These are phyloP conservation scores for Hassar affinis DNA, from an alignment of 2,113 vertebrate species.

Conservation along the genomic window DNA sequence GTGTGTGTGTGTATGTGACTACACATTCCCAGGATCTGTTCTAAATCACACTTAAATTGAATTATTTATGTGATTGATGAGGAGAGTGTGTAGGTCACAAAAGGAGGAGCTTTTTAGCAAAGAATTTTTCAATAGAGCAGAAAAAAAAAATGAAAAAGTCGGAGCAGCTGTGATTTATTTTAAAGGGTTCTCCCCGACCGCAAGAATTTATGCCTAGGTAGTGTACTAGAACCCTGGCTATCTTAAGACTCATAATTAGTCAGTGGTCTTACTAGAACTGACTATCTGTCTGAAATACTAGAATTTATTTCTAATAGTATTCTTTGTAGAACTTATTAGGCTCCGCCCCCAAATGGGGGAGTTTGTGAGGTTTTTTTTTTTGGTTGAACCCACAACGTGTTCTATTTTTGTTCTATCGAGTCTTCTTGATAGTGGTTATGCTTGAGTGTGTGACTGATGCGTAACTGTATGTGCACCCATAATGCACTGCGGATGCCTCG, in stretches of 20 bases:
- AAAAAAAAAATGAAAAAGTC: neutral
- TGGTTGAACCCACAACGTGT: neutral
- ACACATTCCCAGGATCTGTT: conserved; percentile 35
- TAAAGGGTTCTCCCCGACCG: neutral
- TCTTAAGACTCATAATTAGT: neutral
- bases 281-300: neutral
- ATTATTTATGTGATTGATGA: conserved; percentile 46
- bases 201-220: neutral
- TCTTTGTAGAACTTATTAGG: neutral
- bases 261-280: neutral
- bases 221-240: neutral
- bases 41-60: conserved; percentile 43
- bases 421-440: neutral
- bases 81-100: conserved; percentile 29
- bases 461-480: neutral
- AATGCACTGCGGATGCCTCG: neutral
- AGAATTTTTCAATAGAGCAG: conserved; percentile 28
- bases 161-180: conserved; percentile 3
- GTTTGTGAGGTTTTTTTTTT: neutral
- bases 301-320: neutral
- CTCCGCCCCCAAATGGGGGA: neutral
- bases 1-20: neutral
- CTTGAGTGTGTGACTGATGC: neutral
- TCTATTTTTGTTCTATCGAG: neutral
- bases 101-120: conserved; percentile 33